Base-by-base conservation (phyloP, 2,113 vertebrate species). In the Rhea pennata region DNA sequence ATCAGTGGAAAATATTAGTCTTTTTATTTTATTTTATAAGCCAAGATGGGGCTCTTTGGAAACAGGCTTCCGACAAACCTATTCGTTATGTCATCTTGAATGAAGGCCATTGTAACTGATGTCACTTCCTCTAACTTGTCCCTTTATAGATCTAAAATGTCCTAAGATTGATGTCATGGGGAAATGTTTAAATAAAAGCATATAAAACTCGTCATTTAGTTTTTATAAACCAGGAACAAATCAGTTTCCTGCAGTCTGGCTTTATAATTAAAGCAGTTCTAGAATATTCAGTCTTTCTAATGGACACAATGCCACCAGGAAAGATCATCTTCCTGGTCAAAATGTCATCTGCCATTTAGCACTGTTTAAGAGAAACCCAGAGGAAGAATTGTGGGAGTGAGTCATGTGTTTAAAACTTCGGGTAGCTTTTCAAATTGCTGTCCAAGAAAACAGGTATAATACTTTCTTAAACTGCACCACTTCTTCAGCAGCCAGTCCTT, bases 401-500 rank as follows among this genome's bases (percentile, higher is more conserved):
- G 20, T 56, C 0, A 0, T 51, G 10, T 51, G 10, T 71, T 74
- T 74, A 61, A 69, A 84, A 61, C 22, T 59, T 20, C 9, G 86
- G 39, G 36, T 42, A 27, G 27, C 19, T 31, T 54, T 74, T 17
- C 50, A 54, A 56, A 90, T 29, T 65, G 69, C 59, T 56, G 42
- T 86, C 82, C 76, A 95, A 93, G 29, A 81, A 61, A 93, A 92
- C 21, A 93, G 50, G 54, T 94, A 79, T 3, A 75, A 72, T 86
- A n/a, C 19, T 77, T 84, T 44, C 50, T 69, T 72, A 67, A 88
- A 93, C 16, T 69, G 90, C 61, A 65, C 51, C 73, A 87, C 56
- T 70, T 92, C 84, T 50, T 88, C 78, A 88, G 13, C 16, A 84
- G 61, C 31, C 50, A 67, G 14, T n/a, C 56, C 33, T 59, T 59